Evolutionary conservation across 1,140 invertebrate genomes (phyloP).

Genomic region (Bombyx mori): DNA sequence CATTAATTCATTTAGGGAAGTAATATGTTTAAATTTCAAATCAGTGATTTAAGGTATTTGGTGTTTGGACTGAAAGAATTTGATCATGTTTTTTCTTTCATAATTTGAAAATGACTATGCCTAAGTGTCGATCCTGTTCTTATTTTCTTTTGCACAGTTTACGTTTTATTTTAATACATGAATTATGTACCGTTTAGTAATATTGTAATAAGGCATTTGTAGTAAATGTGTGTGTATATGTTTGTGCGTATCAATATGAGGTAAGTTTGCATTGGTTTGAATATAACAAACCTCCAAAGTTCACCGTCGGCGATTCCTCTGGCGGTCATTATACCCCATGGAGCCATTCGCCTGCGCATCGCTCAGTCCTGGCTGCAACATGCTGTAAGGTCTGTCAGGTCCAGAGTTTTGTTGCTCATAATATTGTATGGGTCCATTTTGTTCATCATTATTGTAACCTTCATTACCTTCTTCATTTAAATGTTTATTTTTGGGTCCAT

Average conservation of each 20-base stretch:
- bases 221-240: constrained; percentile 22
- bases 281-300: constrained; percentile 63
- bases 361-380: constrained; percentile 33
- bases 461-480: constrained; percentile 27
- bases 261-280: constrained; percentile 62
- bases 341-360: constrained; percentile 55
- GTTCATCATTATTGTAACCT: constrained; percentile 23
- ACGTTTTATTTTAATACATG: too few relatives aligned
- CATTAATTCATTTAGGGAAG: too few relatives aligned
- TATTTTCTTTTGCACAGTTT: too few relatives aligned
- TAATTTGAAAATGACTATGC: too few relatives aligned
- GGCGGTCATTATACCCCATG: constrained; percentile 67
- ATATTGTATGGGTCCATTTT: constrained; percentile 34
- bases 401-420: constrained; percentile 51
- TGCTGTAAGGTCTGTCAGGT: constrained; percentile 40
- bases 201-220: too few relatives aligned
- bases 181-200: too few relatives aligned
- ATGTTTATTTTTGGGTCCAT: constrained; percentile 45
- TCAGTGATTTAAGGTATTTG: too few relatives aligned
- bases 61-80: too few relatives aligned
- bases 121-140: too few relatives aligned
- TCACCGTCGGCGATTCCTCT: constrained; percentile 65
- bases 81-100: too few relatives aligned
- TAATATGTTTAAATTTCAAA: too few relatives aligned
- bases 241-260: constrained; percentile 11